Conservation (phyloP, 1,140 invertebrate genomes). For the Doryteuthis pealeii region DNA sequence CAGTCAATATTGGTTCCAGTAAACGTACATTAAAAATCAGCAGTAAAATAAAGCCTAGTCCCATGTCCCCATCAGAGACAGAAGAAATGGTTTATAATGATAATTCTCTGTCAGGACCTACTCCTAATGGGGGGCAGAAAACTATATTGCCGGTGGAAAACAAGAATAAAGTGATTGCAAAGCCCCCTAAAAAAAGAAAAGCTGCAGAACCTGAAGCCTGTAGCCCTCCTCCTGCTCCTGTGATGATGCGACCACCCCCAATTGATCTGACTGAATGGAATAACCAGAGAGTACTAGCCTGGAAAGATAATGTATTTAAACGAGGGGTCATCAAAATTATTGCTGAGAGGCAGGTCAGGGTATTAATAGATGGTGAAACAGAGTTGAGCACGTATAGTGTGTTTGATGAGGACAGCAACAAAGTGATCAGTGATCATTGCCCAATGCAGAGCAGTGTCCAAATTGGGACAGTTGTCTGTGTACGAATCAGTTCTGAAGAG, state of each 20-base stretch:
- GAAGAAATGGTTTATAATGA: neutral
- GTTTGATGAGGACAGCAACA: constrained; percentile 75
- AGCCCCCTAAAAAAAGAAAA: constrained; percentile 58
- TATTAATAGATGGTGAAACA: constrained; percentile 73
- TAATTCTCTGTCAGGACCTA: constrained; percentile 1
- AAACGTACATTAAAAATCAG: neutral
- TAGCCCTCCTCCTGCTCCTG: constrained; percentile 17
- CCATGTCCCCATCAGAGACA: constrained; percentile 1
- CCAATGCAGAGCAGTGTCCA: constrained; percentile 77
- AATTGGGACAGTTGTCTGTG: constrained; percentile 68
- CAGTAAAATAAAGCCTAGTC: neutral
- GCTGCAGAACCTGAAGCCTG: constrained; percentile 35
- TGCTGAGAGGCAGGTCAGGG: constrained; percentile 70
- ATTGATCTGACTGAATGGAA: constrained; percentile 89
- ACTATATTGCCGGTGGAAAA: neutral
- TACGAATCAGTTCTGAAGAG: constrained; percentile 64
- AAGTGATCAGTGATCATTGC: constrained; percentile 90
- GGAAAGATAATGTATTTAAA: constrained; percentile 77
- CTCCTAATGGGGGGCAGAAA: neutral
- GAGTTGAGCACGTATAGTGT: constrained; percentile 66
- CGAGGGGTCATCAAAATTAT: constrained; percentile 74
- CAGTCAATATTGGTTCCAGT: neutral
- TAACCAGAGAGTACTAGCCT: constrained; percentile 85
- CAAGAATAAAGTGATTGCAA: constrained; percentile 43
- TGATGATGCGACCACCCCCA: constrained; percentile 25